Base-by-base conservation (phyloP, 2,797 vertebrate species). In the Basileuterus tristriatus region DNA sequence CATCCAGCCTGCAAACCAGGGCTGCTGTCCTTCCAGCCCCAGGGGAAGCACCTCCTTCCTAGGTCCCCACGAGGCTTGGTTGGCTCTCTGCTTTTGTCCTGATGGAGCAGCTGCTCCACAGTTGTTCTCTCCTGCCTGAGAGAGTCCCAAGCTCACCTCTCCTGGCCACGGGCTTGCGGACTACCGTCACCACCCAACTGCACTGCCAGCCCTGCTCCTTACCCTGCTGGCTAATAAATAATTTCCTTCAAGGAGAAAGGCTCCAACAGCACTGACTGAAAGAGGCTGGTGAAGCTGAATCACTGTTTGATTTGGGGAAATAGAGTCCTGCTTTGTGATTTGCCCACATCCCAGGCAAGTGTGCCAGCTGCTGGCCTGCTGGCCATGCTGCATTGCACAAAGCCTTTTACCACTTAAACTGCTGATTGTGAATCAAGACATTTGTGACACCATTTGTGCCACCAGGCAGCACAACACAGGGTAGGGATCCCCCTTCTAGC, bases 251-350 rank as follows among this genome's bases (percentile, higher is more conserved):
- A 74, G 83, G 12, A 84, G 67, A 79, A 93, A 72, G 63, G 55
- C 74, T 95, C 77, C 86, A 93, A 29, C 55, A 93, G 59, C 77
- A 79, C 62, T 36, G 87, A 34, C 91, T 94, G 65, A 86, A 85
- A 83, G 82, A 91, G 23, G 63, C 47, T 79, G 86, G 77, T 76
- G 74, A 88, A 83, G 65, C 72, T 93, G 85, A 94, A 81, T 88
- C 76, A 90, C 62, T 94, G 67, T 79, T 90, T 89, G 87, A 94
- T 58, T 55, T 72, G 62, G 47, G 83, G 50, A 62, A 86, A 91
- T 79, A 59, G 81, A 94, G 36, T 75, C 55, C 46, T 30, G 12
- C 62, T 81, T 90, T 79, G 90, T 65, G 46, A 50, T 86, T 62
- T 88, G 69, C 65, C 74, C 52, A 69, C 16, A 27, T n/a, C 30